Evolutionary conservation across 2,888 invertebrate species (phyloP).

Genomic region (Orthosia cruda): DNA sequence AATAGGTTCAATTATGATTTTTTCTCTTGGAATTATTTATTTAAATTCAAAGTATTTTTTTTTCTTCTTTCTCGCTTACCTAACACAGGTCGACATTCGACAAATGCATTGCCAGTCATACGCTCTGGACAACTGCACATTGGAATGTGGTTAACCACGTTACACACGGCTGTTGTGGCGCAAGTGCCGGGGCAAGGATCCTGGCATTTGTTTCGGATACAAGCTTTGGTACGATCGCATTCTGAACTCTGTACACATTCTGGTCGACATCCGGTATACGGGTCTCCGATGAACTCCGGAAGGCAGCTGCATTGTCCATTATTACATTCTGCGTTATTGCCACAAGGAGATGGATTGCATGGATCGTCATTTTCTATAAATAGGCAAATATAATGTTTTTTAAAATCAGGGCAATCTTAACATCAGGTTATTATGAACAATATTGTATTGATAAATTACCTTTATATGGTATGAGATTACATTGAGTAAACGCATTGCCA

Average conservation of each 20-base stretch:
- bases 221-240: conserved; percentile 94
- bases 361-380: conserved; percentile 90
- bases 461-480: conserved; percentile 82
- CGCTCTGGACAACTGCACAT: conserved; percentile 92
- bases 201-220: conserved; percentile 94
- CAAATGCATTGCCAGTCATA: conserved; percentile 94
- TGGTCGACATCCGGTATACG: conserved; percentile 95
- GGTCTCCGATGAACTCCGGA: conserved; percentile 95
- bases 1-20: neutral
- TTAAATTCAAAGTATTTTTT: neutral
- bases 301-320: conserved; percentile 94
- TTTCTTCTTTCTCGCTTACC: conserved; percentile 80
- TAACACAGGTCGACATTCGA: conserved; percentile 91
- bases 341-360: conserved; percentile 93
- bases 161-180: conserved; percentile 94
- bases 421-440: neutral
- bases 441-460: conserved; percentile 73
- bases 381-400: conserved; percentile 12
- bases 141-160: conserved; percentile 93
- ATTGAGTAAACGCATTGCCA: conserved; percentile 93
- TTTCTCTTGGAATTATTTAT: neutral
- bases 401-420: neutral
- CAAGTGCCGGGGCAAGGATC: conserved; percentile 96
- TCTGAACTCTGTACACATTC: conserved; percentile 95
- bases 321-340: conserved; percentile 94